phyloP scores from a whole-genome alignment of 1,140 invertebrate genomes.

The Melitaea cinxia region DNA sequence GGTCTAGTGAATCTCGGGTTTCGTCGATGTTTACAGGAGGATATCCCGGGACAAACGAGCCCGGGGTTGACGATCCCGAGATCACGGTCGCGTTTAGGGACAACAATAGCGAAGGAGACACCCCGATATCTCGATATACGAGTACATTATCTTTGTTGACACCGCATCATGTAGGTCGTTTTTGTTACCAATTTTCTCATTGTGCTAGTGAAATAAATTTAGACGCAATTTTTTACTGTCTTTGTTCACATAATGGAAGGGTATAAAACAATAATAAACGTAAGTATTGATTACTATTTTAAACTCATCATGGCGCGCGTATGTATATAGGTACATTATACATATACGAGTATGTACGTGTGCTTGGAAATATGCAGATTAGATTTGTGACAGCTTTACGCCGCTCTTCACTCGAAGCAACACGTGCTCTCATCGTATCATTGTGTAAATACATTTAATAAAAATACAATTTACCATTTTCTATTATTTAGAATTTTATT shows the following conservation, averaged over 20 bases:
- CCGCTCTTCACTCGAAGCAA: no score
- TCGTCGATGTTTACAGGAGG: conserved; percentile 74
- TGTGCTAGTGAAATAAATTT: conserved; percentile 70
- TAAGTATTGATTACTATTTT: conserved; percentile 31
- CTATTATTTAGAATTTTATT: no score
- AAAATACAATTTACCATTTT: no score
- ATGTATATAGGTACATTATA: no score
- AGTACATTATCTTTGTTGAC: conserved; percentile 78
- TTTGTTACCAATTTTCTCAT: conserved; percentile 73
- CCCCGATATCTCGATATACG: conserved; percentile 72
- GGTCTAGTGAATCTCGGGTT: conserved; percentile 77
- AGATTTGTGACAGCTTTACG: no score
- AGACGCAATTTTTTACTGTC: conserved; percentile 54
- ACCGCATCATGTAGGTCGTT: conserved; percentile 75
- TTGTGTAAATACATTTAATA: no score
- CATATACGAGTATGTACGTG: no score
- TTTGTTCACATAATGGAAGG: conserved; percentile 44
- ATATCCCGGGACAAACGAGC: conserved; percentile 76
- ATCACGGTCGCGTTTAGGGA: conserved; percentile 64
- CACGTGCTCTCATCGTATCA: no score
- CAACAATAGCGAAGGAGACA: conserved; percentile 71
- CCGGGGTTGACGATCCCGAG: conserved; percentile 62
- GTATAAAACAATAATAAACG: conserved; percentile 39
- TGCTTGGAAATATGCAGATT: no score
- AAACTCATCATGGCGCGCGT: no score